These are phyloP conservation scores for Corydoras sp. DNA, from an alignment of 2,113 vertebrate genomes.

Conservation along the genomic window DNA sequence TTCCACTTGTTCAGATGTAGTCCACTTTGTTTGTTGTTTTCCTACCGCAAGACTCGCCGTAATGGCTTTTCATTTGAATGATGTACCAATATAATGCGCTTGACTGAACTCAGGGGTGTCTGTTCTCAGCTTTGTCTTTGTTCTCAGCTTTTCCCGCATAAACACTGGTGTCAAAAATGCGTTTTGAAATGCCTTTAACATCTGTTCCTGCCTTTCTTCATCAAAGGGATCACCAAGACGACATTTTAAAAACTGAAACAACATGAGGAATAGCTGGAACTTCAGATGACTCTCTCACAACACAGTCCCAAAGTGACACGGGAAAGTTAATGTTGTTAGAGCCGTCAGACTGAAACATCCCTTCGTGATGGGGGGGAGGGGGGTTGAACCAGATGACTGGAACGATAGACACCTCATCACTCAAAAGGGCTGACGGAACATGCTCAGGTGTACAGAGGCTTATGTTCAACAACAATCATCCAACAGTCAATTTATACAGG, in stretches of 20 bases:
- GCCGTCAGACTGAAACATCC: no score
- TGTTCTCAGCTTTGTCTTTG: not conserved
- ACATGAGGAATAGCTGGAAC: not conserved
- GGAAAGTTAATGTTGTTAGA: no score
- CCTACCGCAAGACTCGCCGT: not conserved
- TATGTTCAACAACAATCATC: no score
- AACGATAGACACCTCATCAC: no score
- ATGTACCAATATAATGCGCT: not conserved
- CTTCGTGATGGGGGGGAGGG: no score
- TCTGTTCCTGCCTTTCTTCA: not conserved
- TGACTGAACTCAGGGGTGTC: not conserved
- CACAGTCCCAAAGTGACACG: no score
- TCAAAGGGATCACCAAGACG: not conserved
- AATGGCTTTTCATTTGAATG: constrained; percentile 2
- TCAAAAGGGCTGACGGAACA: no score
- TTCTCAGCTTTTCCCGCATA: not conserved
- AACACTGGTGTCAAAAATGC: not conserved
- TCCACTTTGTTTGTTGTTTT: constrained; percentile 17
- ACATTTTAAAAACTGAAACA: not conserved
- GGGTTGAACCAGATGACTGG: no score
- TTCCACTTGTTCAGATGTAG: not conserved
- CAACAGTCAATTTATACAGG: no score
- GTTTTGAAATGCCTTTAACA: not conserved
- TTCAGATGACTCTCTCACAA: no score
- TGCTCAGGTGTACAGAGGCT: no score